Percentiles rank a stretch among this genome's conserved stretches.
These are phyloP conservation scores for Lerema accius DNA, from an alignment of 1,140 invertebrate genomes.

Conservation along the genomic window DNA sequence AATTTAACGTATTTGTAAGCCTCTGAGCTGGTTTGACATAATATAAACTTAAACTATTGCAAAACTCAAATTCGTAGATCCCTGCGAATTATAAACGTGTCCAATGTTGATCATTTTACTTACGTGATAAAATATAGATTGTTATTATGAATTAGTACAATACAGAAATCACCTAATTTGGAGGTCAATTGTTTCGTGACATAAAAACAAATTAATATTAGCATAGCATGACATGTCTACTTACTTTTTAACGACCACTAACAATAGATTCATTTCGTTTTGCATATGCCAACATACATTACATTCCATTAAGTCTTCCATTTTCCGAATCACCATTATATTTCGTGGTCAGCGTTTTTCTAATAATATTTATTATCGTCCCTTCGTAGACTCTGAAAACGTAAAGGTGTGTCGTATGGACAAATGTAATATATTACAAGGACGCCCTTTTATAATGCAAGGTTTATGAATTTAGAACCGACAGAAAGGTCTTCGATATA, in stretches of 20 bases:
- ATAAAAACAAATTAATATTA: too few species aligned
- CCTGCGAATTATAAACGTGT: too few species aligned
- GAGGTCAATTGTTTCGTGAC: too few species aligned
- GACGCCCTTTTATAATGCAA: background rate
- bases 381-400: background rate
- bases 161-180: too few species aligned
- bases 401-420: background rate
- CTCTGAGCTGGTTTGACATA: too few species aligned
- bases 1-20: too few species aligned
- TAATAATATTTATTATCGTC: slow-evolving; percentile 1
- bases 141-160: too few species aligned
- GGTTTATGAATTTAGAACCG: background rate
- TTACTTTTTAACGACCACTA: background rate
- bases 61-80: too few species aligned
- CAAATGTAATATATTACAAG: background rate
- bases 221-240: too few species aligned
- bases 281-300: background rate
- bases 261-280: background rate
- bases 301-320: background rate
- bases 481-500: background rate
- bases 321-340: background rate
- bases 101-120: too few species aligned
- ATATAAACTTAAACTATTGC: too few species aligned
- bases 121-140: too few species aligned
- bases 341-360: slow-evolving; percentile 4